Conservation (phyloP, 2,113 vertebrate species). For the Alaudala cheleensis region DNA sequence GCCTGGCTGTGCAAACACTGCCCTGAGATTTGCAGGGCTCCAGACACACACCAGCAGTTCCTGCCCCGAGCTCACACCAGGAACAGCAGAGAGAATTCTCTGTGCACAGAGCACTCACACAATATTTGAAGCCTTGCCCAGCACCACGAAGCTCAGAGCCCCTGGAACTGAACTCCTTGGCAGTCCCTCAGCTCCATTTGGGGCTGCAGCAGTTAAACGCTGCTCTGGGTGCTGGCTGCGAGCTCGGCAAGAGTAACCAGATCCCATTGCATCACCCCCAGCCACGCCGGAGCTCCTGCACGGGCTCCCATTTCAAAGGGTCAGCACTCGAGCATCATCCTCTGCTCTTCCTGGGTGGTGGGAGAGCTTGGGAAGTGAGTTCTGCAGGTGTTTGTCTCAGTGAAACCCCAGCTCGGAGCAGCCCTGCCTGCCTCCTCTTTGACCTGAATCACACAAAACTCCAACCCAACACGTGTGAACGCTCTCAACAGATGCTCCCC, state of each 20-base stretch:
- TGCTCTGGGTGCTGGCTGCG: background rate
- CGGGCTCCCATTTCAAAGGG: background rate
- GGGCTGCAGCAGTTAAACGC: background rate
- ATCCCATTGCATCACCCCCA: fast-evolving
- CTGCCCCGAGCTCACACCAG: background rate
- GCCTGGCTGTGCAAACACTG: background rate
- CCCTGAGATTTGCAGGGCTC: background rate
- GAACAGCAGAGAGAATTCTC: background rate
- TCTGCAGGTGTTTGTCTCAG: background rate
- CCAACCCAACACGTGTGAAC: fast-evolving
- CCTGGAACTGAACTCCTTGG: background rate
- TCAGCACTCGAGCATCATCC: background rate
- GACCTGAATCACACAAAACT: background rate
- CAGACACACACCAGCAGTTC: background rate
- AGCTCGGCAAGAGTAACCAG: background rate
- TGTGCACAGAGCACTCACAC: fast-evolving
- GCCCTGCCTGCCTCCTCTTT: background rate
- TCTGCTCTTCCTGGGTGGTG: fast-evolving
- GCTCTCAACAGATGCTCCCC: background rate
- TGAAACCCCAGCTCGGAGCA: background rate
- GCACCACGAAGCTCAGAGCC: fast-evolving
- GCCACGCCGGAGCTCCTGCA: background rate
- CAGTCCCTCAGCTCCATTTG: background rate
- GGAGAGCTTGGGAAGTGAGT: fast-evolving
- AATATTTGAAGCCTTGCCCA: fast-evolving